Conservation (phyloP, 2,113 vertebrate genomes). For the Pionites leucogaster region DNA sequence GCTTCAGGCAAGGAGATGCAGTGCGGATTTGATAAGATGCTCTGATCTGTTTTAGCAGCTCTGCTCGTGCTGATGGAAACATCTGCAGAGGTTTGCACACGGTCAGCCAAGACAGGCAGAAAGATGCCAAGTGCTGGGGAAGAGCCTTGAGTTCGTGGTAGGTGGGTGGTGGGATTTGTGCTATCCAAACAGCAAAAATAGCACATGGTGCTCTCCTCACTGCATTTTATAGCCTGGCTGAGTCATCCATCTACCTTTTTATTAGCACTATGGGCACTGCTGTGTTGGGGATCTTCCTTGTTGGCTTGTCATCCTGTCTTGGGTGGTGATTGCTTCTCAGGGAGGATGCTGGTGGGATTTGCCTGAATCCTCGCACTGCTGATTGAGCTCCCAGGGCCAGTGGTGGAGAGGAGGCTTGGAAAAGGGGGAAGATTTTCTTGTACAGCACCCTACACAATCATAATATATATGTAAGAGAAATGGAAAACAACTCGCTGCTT, state of each 20-base stretch:
- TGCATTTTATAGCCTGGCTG: background rate
- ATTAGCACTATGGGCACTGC: background rate
- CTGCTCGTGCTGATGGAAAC: background rate
- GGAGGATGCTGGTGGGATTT: background rate
- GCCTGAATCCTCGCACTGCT: background rate
- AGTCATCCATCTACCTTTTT: background rate
- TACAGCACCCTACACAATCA: background rate
- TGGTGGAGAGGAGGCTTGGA: background rate
- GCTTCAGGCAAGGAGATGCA: rapidly evolving
- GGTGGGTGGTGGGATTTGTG: background rate
- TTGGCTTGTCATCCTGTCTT: background rate
- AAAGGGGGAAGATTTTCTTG: background rate
- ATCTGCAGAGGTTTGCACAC: background rate
- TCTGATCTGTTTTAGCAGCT: background rate
- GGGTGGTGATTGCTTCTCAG: background rate
- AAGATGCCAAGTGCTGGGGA: background rate
- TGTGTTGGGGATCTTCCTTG: background rate
- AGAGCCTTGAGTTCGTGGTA: background rate
- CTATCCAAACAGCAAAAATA: background rate
- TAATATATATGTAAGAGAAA: background rate
- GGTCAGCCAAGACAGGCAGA: background rate
- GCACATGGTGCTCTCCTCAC: background rate
- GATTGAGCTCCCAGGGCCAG: rapidly evolving
- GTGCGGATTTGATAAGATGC: background rate
- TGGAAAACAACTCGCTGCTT: background rate